phyloP scores from a whole-genome alignment of 2,888 invertebrate species.

The Patella pellucida region DNA sequence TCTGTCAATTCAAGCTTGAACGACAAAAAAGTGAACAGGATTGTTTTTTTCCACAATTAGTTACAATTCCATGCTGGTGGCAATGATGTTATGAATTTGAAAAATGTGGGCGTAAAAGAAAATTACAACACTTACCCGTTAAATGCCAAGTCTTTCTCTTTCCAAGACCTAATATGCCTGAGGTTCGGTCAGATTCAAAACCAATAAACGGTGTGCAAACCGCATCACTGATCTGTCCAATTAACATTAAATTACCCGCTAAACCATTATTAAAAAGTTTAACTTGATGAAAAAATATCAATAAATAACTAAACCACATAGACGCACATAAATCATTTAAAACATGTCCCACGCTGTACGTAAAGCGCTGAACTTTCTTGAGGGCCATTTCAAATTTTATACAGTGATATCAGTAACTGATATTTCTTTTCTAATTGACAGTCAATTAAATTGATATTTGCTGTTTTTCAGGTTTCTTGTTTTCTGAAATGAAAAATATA shows the following conservation, averaged over 20 bases:
- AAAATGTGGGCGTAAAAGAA: not conserved
- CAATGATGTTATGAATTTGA: not conserved
- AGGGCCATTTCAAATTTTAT: not conserved
- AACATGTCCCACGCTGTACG: conserved; percentile 84
- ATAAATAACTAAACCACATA: conserved; percentile 93
- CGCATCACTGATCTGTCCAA: conserved; percentile 87
- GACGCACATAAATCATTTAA: conserved; percentile 93
- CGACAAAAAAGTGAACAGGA: not conserved
- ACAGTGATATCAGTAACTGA: no score
- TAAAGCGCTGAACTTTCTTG: conserved; percentile 33
- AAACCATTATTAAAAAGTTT: conserved; percentile 63
- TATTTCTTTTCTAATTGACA: no score
- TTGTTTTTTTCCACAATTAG: not conserved
- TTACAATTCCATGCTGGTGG: not conserved
- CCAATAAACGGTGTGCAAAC: conserved; percentile 90
- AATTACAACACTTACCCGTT: conserved; percentile 77
- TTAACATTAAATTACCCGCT: conserved; percentile 76
- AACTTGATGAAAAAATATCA: conserved; percentile 82
- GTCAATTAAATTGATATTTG: no score
- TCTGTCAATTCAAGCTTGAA: not conserved
- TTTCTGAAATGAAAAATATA: no score
- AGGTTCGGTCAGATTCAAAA: conserved; percentile 83
- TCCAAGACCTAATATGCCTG: conserved; percentile 78
- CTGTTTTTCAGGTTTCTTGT: no score
- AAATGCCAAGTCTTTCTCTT: conserved; percentile 91